Percentiles rank a stretch among this genome's conserved stretches.
phyloP scores from a whole-genome alignment of 2,888 invertebrate species.

The Amphipoea lucens region DNA sequence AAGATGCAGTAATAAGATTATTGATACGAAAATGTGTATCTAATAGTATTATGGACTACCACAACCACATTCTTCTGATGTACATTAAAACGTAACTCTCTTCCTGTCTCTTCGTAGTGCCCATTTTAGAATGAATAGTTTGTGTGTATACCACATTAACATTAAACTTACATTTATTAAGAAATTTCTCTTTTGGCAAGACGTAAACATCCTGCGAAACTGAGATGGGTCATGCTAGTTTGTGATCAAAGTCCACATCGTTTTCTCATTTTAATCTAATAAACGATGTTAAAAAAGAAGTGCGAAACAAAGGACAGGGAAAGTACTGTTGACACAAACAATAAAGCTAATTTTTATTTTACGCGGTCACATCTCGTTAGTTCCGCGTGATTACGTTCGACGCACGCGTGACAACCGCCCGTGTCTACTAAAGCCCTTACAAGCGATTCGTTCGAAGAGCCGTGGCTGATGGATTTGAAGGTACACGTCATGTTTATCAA shows the following conservation, averaged over 20 bases:
- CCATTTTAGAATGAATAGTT: background rate
- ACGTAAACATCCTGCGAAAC: background rate
- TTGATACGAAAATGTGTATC: slow-evolving; percentile 15
- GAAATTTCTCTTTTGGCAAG: background rate
- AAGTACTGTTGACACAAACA: background rate
- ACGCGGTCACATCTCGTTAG: slow-evolving; percentile 54
- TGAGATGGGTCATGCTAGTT: too few relatives aligned
- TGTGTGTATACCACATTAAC: background rate
- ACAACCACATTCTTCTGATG: slow-evolving; percentile 7
- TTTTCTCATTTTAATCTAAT: background rate
- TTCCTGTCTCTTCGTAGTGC: background rate
- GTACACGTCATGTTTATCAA: slow-evolving; percentile 57
- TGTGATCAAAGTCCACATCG: background rate
- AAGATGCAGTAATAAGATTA: slow-evolving; percentile 15
- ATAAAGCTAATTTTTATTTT: slow-evolving; percentile 50
- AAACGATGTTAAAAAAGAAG: background rate
- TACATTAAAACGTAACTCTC: background rate
- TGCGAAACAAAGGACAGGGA: background rate
- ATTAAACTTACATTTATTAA: background rate
- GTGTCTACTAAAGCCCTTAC: slow-evolving; percentile 50
- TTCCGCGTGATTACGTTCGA: slow-evolving; percentile 67
- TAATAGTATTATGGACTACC: background rate
- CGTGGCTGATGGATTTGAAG: slow-evolving; percentile 55
- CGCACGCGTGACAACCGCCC: slow-evolving; percentile 63
- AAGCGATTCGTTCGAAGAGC: slow-evolving; percentile 60